Base-by-base conservation (phyloP, 2,113 vertebrate genomes). In the Opisthocomus hoazin region DNA sequence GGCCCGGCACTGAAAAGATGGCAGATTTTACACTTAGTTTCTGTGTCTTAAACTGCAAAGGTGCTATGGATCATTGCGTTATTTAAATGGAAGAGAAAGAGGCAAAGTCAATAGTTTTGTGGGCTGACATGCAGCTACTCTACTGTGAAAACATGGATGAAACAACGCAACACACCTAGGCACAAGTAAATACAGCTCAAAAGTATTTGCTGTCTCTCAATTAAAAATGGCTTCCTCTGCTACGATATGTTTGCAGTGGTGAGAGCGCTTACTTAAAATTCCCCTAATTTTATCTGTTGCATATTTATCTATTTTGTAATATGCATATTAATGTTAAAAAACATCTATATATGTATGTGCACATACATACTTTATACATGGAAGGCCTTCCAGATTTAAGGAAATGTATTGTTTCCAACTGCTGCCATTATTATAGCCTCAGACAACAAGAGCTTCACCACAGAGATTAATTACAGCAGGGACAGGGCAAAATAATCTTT, bases 131-230 rank as follows among this genome's bases (percentile, higher is more conserved):
- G 45, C 74, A 94, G 70, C 73, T 90, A 69, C 57, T 45, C 60
- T 77, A 43, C 87, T 87, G 66, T 73, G 76, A 94, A 97, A 96
- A 88, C 20, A 87, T 1, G 1, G 45, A 86, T 34, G 69, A 91
- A 93, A 89, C 27, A 75, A 95, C 92, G 60, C 50, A 90, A 90
- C 77, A 90, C 53, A 81, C 60, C 88, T 36, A 83, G 69, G 64
- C 63, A 84, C 92, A 87, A 95, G 81, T 73, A 96, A 95, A 95
- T 53, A 83, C 78, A 97, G 84, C 85, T 90, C 75, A 84, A 83
- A 94, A 96, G 41, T 73, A 54, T 89, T 94, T 93, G 73, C 56
- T 90, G 87, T 30, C 41, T 26, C n/a, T 92, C 81, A 91, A 75
- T 53, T 56, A 34, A 87, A 91, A 88, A 71, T 1, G 1, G 4